Percentiles rank a stretch among this genome's conserved stretches.
Conservation (phyloP, 2,888 invertebrate genomes). For the Callosobruchus maculatus region DNA sequence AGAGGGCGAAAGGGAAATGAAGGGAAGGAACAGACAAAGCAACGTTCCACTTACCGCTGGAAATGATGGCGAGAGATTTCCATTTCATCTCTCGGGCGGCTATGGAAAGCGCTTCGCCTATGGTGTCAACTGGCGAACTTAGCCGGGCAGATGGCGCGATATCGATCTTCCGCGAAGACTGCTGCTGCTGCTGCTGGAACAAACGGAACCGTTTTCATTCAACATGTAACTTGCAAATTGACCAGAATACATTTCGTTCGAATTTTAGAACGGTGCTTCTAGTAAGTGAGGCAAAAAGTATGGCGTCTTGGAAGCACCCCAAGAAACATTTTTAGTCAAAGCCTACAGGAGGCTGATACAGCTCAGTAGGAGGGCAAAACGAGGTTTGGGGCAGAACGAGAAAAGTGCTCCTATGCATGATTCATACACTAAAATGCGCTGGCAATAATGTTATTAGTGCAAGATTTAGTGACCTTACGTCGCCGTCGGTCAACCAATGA, state of each 20-base stretch:
- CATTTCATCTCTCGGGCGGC: slow-evolving; percentile 53
- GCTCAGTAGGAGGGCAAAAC: no score
- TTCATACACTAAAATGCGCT: no score
- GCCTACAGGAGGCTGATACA: no score
- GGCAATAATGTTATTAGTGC: no score
- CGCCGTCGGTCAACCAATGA: no score
- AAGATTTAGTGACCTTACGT: no score
- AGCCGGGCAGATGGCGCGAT: slow-evolving; percentile 24
- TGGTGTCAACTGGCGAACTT: slow-evolving; percentile 50
- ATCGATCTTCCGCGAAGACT: slow-evolving; percentile 1
- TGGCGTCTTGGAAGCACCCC: no score
- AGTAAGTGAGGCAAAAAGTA: background rate
- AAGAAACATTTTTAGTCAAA: no score
- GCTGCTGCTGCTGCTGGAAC: slow-evolving; percentile 17
- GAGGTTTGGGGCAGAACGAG: no score
- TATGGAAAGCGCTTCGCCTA: slow-evolving; percentile 50
- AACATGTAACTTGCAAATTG: background rate
- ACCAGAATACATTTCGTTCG: background rate
- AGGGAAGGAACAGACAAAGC: background rate
- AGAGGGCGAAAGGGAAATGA: background rate
- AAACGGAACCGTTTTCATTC: slow-evolving; percentile 5
- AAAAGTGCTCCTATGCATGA: no score
- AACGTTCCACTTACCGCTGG: slow-evolving; percentile 49
- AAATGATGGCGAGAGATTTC: slow-evolving; percentile 54
- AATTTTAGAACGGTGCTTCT: background rate